Evolutionary conservation across 2,888 invertebrate species (phyloP), one percentile per base, ranked within the genome.

Genomic region (Andrena minutula): DNA sequence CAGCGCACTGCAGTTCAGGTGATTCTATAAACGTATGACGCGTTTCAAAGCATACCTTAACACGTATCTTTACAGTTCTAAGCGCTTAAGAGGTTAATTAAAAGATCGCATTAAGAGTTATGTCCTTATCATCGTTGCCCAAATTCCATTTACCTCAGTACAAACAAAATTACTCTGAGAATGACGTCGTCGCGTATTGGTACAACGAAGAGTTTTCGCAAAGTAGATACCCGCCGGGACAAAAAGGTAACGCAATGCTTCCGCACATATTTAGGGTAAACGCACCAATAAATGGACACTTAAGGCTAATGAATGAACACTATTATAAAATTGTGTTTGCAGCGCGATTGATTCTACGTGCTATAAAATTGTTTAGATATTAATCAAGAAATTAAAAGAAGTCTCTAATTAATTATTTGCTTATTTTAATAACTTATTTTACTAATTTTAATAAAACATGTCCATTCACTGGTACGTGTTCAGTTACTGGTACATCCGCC

Each of bases 151-250:
- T 92, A 79, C 92, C 92, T 41, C 86, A 90, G 7, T 92, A 86
- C 51, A 69, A 84, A n/a, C 91, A 90, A 70, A 85, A 87, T 63
- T 66, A 56, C 61, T 83, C 68, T 20, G 79, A 87, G 32, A 81
- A 88, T 79, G 88, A 92, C 49, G 89, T 95, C 5, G 90, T 92
- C 77, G 92, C 94, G 76, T 94, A 94, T 90, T 96, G 96, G 96
- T 96, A 95, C 87, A 94, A 95, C 70, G 91, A 94, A 41, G 94
- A 95, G 86, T 96, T 96, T 89, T 95, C 95, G 1, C 96, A 96
- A 91, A 95, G 95, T 61, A 94, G 94, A 69, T 96, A 95, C 90
- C 96, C 94, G 23, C 93, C 93, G 20, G 94, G 93, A 70, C 93
- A 93, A 89, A 89, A 90, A 87, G 80, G 94, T 93, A 90, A 89